Conservation (phyloP, 92 coral and sea anemone genomes). For the Zoanthus solanderi region DNA sequence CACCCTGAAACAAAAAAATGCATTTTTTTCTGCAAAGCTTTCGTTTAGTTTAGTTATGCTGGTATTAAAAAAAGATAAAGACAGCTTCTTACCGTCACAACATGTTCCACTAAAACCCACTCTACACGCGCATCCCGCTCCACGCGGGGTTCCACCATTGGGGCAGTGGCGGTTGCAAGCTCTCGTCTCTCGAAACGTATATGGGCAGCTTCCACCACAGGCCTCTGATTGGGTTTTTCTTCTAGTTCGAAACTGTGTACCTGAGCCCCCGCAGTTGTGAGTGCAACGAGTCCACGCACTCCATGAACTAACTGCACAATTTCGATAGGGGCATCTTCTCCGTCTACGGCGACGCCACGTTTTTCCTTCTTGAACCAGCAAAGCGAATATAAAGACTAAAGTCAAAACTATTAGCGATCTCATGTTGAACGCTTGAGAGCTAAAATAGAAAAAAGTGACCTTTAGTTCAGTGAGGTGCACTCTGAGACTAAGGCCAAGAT, state of each 20-base stretch:
- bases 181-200: conserved; percentile 55
- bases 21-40: too few species aligned
- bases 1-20: too few species aligned
- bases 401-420: not conserved
- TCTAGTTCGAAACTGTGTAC: conserved; percentile 74
- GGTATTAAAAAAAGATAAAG: too few species aligned
- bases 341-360: not conserved
- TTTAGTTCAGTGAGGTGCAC: not conserved
- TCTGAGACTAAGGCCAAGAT: too few species aligned
- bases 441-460: not conserved
- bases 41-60: too few species aligned
- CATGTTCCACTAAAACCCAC: conserved; percentile 85
- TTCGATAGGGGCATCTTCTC: conserved; percentile 28
- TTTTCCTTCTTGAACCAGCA: conserved; percentile 1
- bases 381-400: not conserved
- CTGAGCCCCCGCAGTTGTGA: conserved; percentile 82
- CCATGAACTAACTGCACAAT: conserved; percentile 72
- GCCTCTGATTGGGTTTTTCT: conserved; percentile 53
- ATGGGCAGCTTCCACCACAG: conserved; percentile 75
- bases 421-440: not conserved
- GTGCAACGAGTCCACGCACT: conserved; percentile 70
- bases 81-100: conserved; percentile 75
- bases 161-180: conserved; percentile 82
- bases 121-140: conserved; percentile 70
- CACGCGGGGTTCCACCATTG: conserved; percentile 75